Base-by-base conservation (phyloP, 2,888 invertebrate genomes). In the Ophion slaviceki region DNA sequence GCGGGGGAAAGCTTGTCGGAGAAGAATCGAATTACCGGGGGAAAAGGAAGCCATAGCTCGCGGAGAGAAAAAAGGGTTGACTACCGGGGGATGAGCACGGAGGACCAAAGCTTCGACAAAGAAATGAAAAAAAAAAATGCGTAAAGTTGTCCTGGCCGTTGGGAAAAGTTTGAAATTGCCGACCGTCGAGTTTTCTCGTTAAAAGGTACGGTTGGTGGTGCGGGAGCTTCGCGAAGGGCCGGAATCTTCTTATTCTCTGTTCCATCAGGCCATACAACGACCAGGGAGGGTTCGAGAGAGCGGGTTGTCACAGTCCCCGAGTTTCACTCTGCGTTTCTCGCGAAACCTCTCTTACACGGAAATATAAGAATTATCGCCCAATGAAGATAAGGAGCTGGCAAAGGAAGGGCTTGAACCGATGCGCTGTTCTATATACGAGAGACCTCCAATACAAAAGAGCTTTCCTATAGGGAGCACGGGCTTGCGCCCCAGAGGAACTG, bases 301-400 rank as follows among this genome's bases (percentile, higher is more conserved):
- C 40, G 32, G 28, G 47, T 32, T 47, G 53, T 53, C 61, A 53
- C 40, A 79, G 64, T 24, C 70, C 64, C 20, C 20, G 80, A 74
- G 80, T 80, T 72, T 80, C 53, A 80, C 75, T 80, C 70, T 53
- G 68, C 61, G 74, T 40, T 14, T 28, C 45, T 20, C 53, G 32
- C 47, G 76, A 57, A 24, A 59, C 64, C 64, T 28, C 47, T 68
- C 47, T 53, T 66, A 61, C 77, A 72, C 68, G 47, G 71, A 78
- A 86, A 80, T 86, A 83, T 86, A 86, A 80, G 83, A 86, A 86
- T 86, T 86, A 86, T 86, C 86, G 80, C 86, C 53, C 86, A 83
- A 80, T 86, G 86, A 86, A 86, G 86, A 86, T 86, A 86, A 86
- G 83, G 59, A 83, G 83, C 74, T 75, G 67, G 84, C 67, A 76